phyloP scores from a whole-genome alignment of 2,113 vertebrate genomes.

The Macquaria australasica region DNA sequence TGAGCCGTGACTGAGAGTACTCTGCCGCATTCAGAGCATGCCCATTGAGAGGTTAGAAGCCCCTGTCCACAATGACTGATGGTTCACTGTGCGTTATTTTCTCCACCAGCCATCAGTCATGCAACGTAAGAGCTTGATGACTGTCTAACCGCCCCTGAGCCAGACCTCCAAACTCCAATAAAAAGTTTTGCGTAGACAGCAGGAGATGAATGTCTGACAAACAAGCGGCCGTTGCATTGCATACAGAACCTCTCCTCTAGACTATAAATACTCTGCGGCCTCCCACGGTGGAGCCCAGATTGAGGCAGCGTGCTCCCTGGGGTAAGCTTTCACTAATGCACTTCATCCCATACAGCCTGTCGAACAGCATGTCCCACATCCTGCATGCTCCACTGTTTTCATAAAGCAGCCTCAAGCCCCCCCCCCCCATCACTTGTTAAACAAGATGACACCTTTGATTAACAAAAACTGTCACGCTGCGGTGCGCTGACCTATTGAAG shows the following conservation, averaged over 20 bases:
- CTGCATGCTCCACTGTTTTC: constrained; percentile 31
- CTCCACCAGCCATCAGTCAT: not conserved
- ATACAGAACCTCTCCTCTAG: constrained; percentile 6
- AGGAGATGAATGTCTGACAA: constrained; percentile 21
- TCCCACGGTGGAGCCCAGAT: constrained; percentile 42
- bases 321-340: constrained; percentile 8
- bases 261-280: constrained; percentile 50
- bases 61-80: not conserved
- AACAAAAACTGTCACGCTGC: constrained; percentile 6
- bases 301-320: constrained; percentile 26
- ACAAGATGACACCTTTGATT: constrained; percentile 33
- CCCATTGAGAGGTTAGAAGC: not conserved
- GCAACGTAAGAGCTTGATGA: not conserved
- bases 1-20: not conserved
- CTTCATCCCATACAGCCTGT: constrained; percentile 44
- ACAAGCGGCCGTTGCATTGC: not conserved
- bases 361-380: constrained; percentile 21
- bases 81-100: not conserved
- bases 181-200: not conserved
- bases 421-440: constrained; percentile 25
- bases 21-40: not conserved
- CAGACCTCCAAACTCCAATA: constrained; percentile 19
- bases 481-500: constrained; percentile 36
- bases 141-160: not conserved
- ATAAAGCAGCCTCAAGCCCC: constrained; percentile 9